phyloP scores from a whole-genome alignment of 2,113 vertebrate species.

The Dromiciops gliroides region DNA sequence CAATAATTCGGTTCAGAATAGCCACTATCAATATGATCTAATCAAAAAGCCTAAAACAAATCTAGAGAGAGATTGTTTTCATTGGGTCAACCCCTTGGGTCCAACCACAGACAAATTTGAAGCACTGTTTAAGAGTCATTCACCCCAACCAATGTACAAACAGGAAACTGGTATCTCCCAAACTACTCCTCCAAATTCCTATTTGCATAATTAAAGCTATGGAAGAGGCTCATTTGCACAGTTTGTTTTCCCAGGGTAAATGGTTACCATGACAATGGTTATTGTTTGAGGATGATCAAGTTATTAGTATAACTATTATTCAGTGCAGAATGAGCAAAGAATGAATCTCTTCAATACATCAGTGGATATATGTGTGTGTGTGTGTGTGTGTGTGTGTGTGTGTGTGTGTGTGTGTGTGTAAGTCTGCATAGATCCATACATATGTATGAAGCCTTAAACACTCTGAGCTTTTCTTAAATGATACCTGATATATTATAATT shows the following conservation, averaged over 20 bases:
- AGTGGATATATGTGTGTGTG: neutral
- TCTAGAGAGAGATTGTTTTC: neutral
- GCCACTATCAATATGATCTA: neutral
- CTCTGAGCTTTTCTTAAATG: conserved; percentile 56
- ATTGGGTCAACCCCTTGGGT: conserved; percentile 18
- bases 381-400: neutral
- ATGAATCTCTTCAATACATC: conserved; percentile 56
- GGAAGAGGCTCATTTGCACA: conserved; percentile 73
- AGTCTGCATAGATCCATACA: neutral
- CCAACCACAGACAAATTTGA: conserved; percentile 35
- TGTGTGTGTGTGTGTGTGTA: neutral
- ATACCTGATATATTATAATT: conserved; percentile 71
- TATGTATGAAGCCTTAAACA: conserved; percentile 39
- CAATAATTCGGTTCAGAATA: neutral
- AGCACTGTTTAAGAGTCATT: conserved; percentile 65
- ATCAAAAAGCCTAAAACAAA: conserved; percentile 26
- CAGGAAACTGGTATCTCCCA: conserved; percentile 63
- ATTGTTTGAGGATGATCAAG: conserved; percentile 73
- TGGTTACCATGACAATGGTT: conserved; percentile 71
- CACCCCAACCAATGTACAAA: conserved; percentile 67
- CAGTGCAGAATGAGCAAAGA: conserved; percentile 64
- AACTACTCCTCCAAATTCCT: conserved; percentile 70
- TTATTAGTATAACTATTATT: conserved; percentile 73
- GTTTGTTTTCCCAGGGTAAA: conserved; percentile 76
- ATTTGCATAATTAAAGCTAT: conserved; percentile 75